Evolutionary conservation across 1,140 invertebrate species (phyloP), one percentile per base, ranked within the genome.

Genomic region (Copidosoma floridanum): DNA sequence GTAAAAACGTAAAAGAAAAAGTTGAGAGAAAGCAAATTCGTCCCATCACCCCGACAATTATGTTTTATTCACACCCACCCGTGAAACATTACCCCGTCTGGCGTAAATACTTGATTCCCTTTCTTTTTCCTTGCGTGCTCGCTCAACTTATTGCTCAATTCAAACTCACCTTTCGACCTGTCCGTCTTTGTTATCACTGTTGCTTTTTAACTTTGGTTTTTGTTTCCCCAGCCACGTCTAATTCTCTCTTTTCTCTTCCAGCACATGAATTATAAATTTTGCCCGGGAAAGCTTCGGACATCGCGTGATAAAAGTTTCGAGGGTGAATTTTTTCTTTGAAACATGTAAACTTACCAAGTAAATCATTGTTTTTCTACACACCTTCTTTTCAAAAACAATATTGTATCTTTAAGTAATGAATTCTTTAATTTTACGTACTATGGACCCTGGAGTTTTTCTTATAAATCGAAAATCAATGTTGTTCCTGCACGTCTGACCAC

Each of bases 191-290:
- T 51, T 37, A 37, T 51, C n/a, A n/a, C n/a, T n/a, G n/a, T n/a
- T n/a, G n/a, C n/a, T n/a, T n/a, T n/a, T n/a, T n/a, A n/a, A n/a
- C n/a, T 37, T 21, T 35, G 48, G 48, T 4, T 16, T 53, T 53
- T 53, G 51, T 53, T 24, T 47, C 27, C 5, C 23, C 7, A 3
- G 20, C 38, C 47, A 16, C 40, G 32, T 35, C 26, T 14, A 18
- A 23, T 32, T n/a, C n/a, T n/a, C 41, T 41, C 20, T 52, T 44
- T 43, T 43, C 20, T 50, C 47, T 29, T 41, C 24, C n/a, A 41
- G 48, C n/a, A 21, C 41, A 46, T 61, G 40, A 55, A 55, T 55
- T 46, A 55, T 24, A 26, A 55, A 44, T 55, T 32, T 55, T 12
- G 18, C 18, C 38, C 24, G 27, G 7, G 6, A 32, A 2, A 35